Base-by-base conservation (phyloP, 2,113 vertebrate genomes). In the Hylia prasina region DNA sequence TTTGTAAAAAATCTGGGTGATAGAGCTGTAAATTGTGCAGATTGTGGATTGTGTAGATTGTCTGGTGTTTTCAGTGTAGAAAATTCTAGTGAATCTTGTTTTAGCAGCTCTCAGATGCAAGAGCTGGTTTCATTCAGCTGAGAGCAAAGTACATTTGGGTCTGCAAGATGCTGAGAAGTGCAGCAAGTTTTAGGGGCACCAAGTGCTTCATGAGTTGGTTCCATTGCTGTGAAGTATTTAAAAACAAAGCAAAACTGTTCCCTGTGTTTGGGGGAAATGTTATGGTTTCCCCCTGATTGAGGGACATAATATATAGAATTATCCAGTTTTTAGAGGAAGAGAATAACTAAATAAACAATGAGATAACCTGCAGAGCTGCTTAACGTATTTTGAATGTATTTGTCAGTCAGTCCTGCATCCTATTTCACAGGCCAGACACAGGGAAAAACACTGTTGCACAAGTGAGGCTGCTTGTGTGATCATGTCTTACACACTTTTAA, bases 21-120 rank as follows among this genome's bases (percentile, higher is more conserved):
- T 76, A 69, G 77, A 93, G 58, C 77, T 81, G 90, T 64, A 90
- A 95, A 86, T 90, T 72, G 72, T 84, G 69, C 65, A 75, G 93
- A 84, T 66, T 94, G 94, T 81, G 65, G 48, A 76, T 81, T 94
- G 82, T 88, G 76, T 73, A 37, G 68, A 82, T 93, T 81, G 53
- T 81, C 65, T 90, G 83, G 61, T 95, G 79, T 93, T 92, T 86
- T 88, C 83, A 79, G 45, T 72, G 89, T 72, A 84, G 89, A 92
- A 81, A 48, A 91, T 93, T 84, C 77, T 66, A 77, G 73, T 40
- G 60, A 89, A 42, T 73, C 75, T 87, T 95, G 65, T 56, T 95
- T 82, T 64, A 93, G 90, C 64, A 93, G 68, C 56, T 51, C 40
- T 85, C 64, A 64, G 75, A 73, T 95, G 82, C 27, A 79, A 45